These are phyloP conservation scores for Trogon surrucura DNA, from an alignment of 2,113 vertebrate genomes.

Conservation along the genomic window DNA sequence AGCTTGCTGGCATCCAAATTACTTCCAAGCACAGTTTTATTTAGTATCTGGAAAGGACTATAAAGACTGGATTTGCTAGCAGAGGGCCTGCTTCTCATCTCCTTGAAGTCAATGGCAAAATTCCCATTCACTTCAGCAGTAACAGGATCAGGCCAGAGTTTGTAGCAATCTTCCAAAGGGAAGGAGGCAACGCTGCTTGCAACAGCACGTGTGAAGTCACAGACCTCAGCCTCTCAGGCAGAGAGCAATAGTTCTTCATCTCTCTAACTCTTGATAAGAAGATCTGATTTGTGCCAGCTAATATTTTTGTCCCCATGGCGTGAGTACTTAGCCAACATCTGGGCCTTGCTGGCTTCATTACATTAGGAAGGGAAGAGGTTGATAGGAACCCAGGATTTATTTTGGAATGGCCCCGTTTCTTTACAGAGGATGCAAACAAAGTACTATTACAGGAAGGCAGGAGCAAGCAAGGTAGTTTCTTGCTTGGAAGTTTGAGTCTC, in stretches of 20 bases:
- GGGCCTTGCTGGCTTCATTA: neutral
- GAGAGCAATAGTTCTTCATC: conserved; percentile 3
- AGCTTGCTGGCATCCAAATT: conserved; percentile 69
- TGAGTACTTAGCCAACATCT: neutral
- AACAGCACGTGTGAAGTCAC: neutral
- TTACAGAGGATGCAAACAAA: neutral
- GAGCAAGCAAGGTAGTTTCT: neutral
- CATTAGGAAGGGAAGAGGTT: neutral
- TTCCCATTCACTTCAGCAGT: conserved; percentile 20
- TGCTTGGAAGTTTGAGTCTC: neutral
- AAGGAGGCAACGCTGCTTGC: neutral
- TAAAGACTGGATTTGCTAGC: conserved; percentile 55
- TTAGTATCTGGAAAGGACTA: conserved; percentile 54
- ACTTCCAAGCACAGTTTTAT: conserved; percentile 58
- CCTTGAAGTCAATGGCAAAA: conserved; percentile 60
- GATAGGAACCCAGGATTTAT: neutral
- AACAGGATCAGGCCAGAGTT: conserved; percentile 22
- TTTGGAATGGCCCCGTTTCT: neutral
- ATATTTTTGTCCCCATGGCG: neutral
- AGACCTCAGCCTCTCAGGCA: neutral
- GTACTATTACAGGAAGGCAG: neutral
- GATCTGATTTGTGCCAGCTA: conserved; percentile 33
- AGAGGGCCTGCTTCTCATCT: conserved; percentile 1
- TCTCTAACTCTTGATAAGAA: conserved; percentile 41
- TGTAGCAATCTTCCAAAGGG: neutral